phyloP scores from a whole-genome alignment of 2,113 vertebrate genomes.

The Greenwoodochromis staneri region DNA sequence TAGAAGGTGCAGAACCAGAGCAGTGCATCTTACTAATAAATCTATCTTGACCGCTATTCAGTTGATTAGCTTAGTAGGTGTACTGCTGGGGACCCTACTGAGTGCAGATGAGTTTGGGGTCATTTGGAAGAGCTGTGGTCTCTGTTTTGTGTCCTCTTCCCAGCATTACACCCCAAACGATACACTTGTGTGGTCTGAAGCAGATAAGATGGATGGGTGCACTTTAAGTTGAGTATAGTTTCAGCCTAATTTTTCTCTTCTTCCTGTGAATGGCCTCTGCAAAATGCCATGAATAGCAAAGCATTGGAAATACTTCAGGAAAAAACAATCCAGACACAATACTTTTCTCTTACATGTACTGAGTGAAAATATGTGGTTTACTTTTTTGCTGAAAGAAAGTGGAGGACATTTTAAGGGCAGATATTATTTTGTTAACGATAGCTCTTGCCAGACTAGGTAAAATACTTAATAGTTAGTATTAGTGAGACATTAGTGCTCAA shows the following conservation, averaged over 20 bases:
- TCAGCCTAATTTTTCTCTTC: not conserved
- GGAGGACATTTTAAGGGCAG: not conserved
- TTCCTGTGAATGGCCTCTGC: not conserved
- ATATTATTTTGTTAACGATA: not conserved
- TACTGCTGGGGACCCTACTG: not conserved
- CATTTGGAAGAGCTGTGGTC: not conserved
- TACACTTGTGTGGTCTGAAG: not conserved
- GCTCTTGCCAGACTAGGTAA: not conserved
- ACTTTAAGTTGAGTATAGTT: not conserved
- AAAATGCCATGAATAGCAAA: not conserved
- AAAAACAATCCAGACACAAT: not conserved
- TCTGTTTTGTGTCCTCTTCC: not conserved
- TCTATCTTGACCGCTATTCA: not conserved
- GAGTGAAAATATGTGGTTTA: not conserved
- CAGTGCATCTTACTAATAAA: not conserved
- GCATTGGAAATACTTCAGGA: not conserved
- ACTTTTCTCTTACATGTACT: not conserved
- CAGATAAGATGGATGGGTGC: not conserved
- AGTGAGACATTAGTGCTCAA: not conserved
- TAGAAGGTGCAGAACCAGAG: not conserved
- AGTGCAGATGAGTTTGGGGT: not conserved
- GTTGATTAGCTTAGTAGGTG: not conserved
- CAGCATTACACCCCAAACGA: not conserved
- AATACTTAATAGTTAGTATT: not conserved
- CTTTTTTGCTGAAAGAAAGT: not conserved